phyloP scores from a whole-genome alignment of 2,113 vertebrate genomes.

The Albula goreensis region DNA sequence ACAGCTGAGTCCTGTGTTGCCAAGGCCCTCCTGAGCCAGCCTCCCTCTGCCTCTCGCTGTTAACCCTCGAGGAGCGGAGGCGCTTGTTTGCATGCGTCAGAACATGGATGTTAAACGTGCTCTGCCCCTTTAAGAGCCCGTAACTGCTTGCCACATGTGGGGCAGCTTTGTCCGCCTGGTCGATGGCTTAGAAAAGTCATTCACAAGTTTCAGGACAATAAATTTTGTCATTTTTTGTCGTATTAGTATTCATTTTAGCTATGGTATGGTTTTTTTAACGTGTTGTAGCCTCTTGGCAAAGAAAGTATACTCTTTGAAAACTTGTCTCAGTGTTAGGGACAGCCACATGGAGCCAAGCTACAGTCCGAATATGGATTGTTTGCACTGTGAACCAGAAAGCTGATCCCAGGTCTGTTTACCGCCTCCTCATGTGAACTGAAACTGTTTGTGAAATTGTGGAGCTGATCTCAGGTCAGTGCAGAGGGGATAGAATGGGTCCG shows the following conservation, averaged over 20 bases:
- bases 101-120: not conserved
- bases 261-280: too few relatives aligned
- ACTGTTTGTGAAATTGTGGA: not conserved
- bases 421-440: not conserved
- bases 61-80: not conserved
- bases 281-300: too few relatives aligned
- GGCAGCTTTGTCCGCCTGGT: not conserved
- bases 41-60: slow-evolving; percentile 18
- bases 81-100: not conserved
- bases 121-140: not conserved
- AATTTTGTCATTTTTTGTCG: not conserved
- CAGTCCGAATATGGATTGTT: too few relatives aligned
- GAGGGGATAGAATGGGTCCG: not conserved
- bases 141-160: not conserved
- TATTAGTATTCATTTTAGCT: not conserved
- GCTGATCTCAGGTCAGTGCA: not conserved
- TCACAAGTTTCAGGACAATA: not conserved
- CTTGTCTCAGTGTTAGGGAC: not conserved
- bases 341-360: too few relatives aligned
- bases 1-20: slow-evolving; percentile 48
- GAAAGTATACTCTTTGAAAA: not conserved
- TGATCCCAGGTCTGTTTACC: not conserved
- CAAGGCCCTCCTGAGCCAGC: slow-evolving; percentile 23
- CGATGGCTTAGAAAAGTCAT: not conserved
- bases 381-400: too few relatives aligned